These are phyloP conservation scores for Mythimna impura DNA, from an alignment of 2,888 invertebrate species.

Conservation along the genomic window DNA sequence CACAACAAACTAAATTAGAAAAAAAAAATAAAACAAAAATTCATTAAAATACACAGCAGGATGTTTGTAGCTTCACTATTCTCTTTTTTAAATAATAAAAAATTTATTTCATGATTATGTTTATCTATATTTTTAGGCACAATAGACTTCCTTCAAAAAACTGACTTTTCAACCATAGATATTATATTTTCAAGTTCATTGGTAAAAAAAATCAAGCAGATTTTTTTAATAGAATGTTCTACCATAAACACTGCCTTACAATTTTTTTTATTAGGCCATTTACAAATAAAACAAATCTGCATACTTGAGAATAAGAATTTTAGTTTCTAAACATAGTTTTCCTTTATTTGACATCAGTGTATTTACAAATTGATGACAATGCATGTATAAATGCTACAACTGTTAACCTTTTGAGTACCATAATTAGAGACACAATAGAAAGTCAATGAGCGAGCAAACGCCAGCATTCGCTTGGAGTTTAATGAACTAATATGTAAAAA, in stretches of 20 bases:
- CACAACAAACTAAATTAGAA: constrained; percentile 56
- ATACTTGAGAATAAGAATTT: not conserved
- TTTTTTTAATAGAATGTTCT: constrained; percentile 1
- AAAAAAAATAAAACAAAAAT: constrained; percentile 40
- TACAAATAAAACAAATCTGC: not conserved
- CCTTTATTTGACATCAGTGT: constrained; percentile 21
- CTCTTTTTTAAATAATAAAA: not conserved
- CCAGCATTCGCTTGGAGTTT: too few species aligned
- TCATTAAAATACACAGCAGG: constrained; percentile 57
- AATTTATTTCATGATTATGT: constrained; percentile 12
- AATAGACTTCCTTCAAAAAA: not conserved
- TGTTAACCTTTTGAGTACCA: too few species aligned
- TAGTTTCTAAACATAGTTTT: constrained; percentile 16
- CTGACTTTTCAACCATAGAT: not conserved
- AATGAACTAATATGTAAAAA: constrained; percentile 2
- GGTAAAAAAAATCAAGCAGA: not conserved
- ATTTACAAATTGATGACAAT: not conserved
- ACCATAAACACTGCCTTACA: not conserved
- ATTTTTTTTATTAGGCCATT: not conserved
- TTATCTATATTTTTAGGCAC: constrained; percentile 13
- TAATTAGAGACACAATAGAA: too few species aligned
- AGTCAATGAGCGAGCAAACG: too few species aligned
- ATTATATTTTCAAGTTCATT: not conserved
- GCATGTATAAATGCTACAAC: constrained; percentile 24
- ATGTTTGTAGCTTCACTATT: constrained; percentile 38